Conservation (phyloP, 2,113 vertebrate species). For the Stegostoma tigrinum region DNA sequence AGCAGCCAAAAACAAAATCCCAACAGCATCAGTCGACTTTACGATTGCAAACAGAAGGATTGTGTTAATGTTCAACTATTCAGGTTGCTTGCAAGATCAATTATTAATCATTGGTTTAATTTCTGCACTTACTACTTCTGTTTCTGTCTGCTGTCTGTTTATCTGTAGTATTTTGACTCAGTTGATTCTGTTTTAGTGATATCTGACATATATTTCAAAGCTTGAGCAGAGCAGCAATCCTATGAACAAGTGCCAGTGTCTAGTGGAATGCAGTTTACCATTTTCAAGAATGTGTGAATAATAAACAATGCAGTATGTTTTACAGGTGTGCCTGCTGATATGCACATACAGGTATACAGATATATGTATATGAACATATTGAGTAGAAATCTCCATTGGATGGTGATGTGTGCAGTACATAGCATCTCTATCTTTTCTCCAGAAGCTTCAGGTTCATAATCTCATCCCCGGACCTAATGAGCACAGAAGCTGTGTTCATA, state of each 20-base stretch:
- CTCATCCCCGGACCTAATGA: neutral
- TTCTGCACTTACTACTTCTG: neutral
- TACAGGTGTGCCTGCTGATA: neutral
- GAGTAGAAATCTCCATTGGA: neutral
- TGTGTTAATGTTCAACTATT: constrained; percentile 10
- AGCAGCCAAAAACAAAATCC: neutral
- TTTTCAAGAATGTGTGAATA: neutral
- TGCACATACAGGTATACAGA: neutral
- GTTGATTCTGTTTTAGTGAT: neutral
- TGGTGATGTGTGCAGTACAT: no score
- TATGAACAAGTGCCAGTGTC: neutral
- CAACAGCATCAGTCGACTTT: neutral
- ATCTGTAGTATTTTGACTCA: neutral
- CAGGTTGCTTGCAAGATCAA: neutral
- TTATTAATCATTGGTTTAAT: constrained; percentile 34
- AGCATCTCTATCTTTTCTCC: neutral
- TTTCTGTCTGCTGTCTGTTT: neutral
- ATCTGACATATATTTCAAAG: neutral
- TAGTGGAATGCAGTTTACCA: no score
- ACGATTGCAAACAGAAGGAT: neutral
- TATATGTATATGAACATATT: neutral
- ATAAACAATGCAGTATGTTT: neutral
- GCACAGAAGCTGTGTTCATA: neutral
- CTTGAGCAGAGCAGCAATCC: neutral
- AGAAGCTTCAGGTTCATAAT: neutral